Evolutionary conservation across 2,888 invertebrate species (phyloP).

Genomic region (Linnaemya tessellans): DNA sequence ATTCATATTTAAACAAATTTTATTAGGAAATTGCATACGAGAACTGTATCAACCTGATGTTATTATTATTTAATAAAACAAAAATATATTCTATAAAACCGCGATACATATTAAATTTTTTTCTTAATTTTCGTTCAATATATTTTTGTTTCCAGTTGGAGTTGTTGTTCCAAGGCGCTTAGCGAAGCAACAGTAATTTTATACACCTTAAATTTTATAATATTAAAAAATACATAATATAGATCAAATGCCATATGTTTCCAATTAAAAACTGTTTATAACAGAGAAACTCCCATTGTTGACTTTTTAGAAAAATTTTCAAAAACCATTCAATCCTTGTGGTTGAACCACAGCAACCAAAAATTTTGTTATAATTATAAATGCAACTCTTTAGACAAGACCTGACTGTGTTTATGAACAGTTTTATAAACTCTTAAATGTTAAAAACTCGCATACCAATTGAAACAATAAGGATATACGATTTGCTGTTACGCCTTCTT

Average conservation of each 20-base stretch:
- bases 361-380: not conserved
- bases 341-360: constrained; percentile 3
- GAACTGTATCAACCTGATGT: no score
- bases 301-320: constrained; percentile 4
- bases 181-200: not conserved
- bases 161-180: no score
- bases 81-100: no score
- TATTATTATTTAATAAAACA: no score
- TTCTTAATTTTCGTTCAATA: no score
- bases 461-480: constrained; percentile 54
- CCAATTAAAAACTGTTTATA: constrained; percentile 41
- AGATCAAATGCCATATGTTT: constrained; percentile 35
- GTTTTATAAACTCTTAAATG: not conserved
- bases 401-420: constrained; percentile 35
- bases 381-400: constrained; percentile 14
- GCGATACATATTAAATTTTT: no score
- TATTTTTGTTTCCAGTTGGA: no score
- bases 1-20: no score
- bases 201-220: not conserved
- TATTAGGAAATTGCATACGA: no score
- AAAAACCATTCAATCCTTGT: constrained; percentile 18
- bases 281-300: constrained; percentile 29
- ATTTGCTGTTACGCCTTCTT: constrained; percentile 55
- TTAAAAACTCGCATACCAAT: constrained; percentile 11
- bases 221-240: not conserved